Evolutionary conservation across 2,113 vertebrate genomes (phyloP).

Genomic region (Regulus satrapa): DNA sequence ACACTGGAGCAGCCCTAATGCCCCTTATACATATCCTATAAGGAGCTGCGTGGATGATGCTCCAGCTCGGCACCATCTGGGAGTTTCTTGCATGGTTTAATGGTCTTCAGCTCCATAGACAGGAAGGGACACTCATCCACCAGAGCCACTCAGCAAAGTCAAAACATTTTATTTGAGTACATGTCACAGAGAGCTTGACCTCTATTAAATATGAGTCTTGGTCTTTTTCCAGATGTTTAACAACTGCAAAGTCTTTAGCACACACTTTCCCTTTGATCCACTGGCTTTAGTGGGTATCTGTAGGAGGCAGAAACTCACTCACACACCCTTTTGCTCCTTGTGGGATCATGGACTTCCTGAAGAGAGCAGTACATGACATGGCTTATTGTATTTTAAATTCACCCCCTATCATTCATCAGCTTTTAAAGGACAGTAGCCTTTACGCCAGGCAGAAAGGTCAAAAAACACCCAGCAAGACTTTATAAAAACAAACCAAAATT

Average conservation of each 20-base stretch:
- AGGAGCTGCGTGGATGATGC: background rate
- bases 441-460: slow-evolving; percentile 8
- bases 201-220: background rate
- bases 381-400: slow-evolving; percentile 8
- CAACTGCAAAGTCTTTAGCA: background rate
- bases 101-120: background rate
- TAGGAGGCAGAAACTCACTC: background rate
- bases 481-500: slow-evolving; percentile 29
- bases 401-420: background rate
- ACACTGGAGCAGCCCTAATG: background rate
- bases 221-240: background rate
- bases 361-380: background rate
- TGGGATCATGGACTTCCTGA: background rate
- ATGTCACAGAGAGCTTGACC: background rate
- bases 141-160: background rate
- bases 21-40: background rate
- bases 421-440: slow-evolving; percentile 9
- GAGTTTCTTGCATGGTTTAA: background rate
- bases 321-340: background rate
- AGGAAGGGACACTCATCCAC: background rate
- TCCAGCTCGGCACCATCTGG: background rate
- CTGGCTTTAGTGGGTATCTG: background rate
- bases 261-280: background rate
- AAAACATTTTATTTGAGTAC: background rate
- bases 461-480: slow-evolving; percentile 34